Conservation (phyloP, 2,113 vertebrate species). For the Heloderma charlesbogerti region DNA sequence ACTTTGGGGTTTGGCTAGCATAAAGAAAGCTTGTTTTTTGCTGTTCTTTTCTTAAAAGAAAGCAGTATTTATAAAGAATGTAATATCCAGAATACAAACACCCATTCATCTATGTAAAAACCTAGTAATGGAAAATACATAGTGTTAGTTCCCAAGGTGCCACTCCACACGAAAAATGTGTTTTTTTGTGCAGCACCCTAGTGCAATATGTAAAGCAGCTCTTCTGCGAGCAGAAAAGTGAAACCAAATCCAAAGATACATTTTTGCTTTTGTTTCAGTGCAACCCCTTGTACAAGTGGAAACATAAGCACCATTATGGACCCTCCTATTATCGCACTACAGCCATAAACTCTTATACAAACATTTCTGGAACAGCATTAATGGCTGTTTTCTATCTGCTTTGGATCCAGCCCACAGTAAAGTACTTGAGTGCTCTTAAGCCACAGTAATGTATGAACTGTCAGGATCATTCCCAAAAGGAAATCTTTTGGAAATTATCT, state of each 20-base stretch:
- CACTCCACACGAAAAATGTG: no score
- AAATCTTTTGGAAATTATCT: no score
- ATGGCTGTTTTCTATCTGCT: neutral
- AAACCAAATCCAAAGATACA: no score
- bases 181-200: no score
- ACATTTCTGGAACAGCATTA: neutral
- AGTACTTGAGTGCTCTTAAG: neutral
- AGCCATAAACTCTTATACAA: neutral
- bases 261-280: no score
- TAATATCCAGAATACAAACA: neutral
- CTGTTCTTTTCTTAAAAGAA: no score
- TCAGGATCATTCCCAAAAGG: neutral
- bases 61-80: neutral
- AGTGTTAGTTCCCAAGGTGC: no score
- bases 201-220: no score
- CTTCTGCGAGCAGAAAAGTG: no score
- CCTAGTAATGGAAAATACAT: neutral
- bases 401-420: neutral
- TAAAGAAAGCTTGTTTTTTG: neutral
- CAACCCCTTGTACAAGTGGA: no score
- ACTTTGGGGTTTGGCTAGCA: no score
- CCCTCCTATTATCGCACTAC: neutral
- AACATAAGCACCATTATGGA: no score
- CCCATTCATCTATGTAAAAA: neutral
- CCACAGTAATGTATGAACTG: neutral